Percentiles rank a stretch among this genome's conserved stretches.
phyloP scores from a whole-genome alignment of 2,113 vertebrate species.

The Zingel zingel region DNA sequence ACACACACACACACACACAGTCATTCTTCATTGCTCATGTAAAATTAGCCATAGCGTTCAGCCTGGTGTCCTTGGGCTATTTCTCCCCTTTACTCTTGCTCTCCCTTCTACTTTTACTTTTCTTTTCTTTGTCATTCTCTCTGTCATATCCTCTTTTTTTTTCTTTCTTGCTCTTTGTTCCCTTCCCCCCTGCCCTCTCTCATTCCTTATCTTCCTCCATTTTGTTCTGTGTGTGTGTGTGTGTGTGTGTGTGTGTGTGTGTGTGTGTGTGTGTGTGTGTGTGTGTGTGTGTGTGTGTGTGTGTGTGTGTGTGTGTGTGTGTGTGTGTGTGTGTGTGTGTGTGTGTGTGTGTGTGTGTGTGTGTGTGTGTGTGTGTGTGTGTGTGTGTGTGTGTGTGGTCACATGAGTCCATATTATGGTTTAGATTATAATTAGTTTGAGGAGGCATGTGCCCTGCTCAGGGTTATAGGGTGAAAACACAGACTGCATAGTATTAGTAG shows the following conservation, averaged over 20 bases:
- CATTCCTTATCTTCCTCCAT: slow-evolving; percentile 53
- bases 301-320: background rate
- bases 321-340: too few relatives aligned
- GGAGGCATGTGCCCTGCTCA: slow-evolving; percentile 55
- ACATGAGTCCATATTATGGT: slow-evolving; percentile 60
- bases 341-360: background rate
- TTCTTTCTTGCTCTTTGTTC: background rate
- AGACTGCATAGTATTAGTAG: slow-evolving; percentile 4
- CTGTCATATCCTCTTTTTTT: background rate
- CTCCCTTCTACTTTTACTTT: background rate
- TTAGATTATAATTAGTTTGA: slow-evolving; percentile 54
- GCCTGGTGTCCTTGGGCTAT: slow-evolving; percentile 64
- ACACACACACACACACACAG: background rate
- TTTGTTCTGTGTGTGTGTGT: slow-evolving; percentile 42
- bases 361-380: too few relatives aligned
- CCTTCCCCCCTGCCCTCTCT: background rate
- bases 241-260: background rate
- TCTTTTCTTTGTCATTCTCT: background rate
- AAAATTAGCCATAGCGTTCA: slow-evolving; percentile 59
- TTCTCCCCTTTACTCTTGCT: background rate
- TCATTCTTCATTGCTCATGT: slow-evolving; percentile 56
- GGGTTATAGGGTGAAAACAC: slow-evolving; percentile 20
- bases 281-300: background rate
- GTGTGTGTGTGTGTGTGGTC: background rate
- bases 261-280: too few relatives aligned